A percentile compares a stretch with the other conserved stretches of the same genome.
phyloP scores from a whole-genome alignment of 1,140 invertebrate genomes.

The Drosophila ercepeae region DNA sequence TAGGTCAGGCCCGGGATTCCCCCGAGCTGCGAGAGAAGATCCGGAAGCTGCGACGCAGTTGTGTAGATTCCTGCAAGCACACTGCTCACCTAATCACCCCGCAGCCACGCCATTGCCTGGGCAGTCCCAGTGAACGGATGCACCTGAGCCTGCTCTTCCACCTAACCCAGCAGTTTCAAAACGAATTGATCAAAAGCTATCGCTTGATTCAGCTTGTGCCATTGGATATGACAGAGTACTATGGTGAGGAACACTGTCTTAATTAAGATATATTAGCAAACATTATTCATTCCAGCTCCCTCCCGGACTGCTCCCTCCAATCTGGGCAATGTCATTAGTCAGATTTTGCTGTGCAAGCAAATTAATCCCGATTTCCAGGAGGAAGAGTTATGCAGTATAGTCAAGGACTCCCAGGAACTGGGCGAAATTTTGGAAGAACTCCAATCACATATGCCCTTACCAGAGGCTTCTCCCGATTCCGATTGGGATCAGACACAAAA shows the following conservation, averaged over 20 bases:
- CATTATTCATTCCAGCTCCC: conserved; percentile 85
- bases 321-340: conserved; percentile 94
- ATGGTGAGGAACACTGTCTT: conserved; percentile 86
- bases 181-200: conserved; percentile 93
- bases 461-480: conserved; percentile 83
- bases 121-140: conserved; percentile 46
- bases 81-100: conserved; percentile 92
- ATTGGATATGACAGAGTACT: conserved; percentile 95
- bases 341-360: conserved; percentile 94
- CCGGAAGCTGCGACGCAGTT: conserved; percentile 90
- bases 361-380: conserved; percentile 95
- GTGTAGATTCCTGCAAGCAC: conserved; percentile 93
- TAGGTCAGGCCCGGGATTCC: conserved; percentile 92
- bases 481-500: conserved; percentile 28
- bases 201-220: conserved; percentile 92
- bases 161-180: conserved; percentile 91
- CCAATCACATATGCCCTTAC: conserved; percentile 91
- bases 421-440: conserved; percentile 90
- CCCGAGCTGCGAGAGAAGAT: conserved; percentile 94
- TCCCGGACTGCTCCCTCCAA: conserved; percentile 94
- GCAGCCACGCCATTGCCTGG: conserved; percentile 77
- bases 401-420: conserved; percentile 93
- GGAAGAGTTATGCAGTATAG: conserved; percentile 94
- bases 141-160: conserved; percentile 93
- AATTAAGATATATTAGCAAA: not conserved